Evolutionary conservation across 2,797 vertebrate genomes (phyloP).

Genomic region (Eremophila alpestris): DNA sequence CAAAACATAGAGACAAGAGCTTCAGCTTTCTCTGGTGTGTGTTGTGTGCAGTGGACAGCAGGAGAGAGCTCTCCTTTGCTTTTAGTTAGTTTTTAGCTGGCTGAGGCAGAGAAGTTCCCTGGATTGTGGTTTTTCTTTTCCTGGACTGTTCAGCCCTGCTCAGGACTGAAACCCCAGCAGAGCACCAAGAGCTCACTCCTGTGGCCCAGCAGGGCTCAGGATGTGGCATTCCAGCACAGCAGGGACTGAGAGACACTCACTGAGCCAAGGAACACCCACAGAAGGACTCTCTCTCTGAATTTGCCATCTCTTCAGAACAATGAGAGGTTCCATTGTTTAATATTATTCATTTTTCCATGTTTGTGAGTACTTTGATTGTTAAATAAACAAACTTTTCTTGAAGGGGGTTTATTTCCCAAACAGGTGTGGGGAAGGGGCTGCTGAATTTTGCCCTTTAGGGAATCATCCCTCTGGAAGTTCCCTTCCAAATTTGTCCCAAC

Average conservation of each 20-base stretch:
- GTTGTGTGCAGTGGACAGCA: not conserved
- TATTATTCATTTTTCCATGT: not conserved
- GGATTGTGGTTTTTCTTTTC: not conserved
- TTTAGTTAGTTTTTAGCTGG: not conserved
- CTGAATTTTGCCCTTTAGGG: not conserved
- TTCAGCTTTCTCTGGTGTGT: not conserved
- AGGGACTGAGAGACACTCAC: not conserved
- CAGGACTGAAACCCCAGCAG: not conserved
- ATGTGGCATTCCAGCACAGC: fast-evolving
- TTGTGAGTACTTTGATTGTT: not conserved
- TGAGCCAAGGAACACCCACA: not conserved
- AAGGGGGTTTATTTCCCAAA: not conserved
- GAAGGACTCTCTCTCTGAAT: not conserved
- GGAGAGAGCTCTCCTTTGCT: not conserved
- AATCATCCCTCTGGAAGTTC: not conserved
- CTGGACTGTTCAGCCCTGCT: not conserved
- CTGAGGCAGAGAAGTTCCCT: not conserved
- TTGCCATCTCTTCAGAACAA: not conserved
- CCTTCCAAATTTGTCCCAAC: not conserved
- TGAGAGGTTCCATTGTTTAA: not conserved
- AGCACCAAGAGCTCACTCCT: not conserved
- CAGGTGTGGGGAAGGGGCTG: fast-evolving
- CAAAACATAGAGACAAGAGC: not conserved
- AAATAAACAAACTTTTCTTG: not conserved
- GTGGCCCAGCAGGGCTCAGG: not conserved